phyloP scores from a whole-genome alignment of 1,140 invertebrate genomes.

The Propsilocerus akamusi region DNA sequence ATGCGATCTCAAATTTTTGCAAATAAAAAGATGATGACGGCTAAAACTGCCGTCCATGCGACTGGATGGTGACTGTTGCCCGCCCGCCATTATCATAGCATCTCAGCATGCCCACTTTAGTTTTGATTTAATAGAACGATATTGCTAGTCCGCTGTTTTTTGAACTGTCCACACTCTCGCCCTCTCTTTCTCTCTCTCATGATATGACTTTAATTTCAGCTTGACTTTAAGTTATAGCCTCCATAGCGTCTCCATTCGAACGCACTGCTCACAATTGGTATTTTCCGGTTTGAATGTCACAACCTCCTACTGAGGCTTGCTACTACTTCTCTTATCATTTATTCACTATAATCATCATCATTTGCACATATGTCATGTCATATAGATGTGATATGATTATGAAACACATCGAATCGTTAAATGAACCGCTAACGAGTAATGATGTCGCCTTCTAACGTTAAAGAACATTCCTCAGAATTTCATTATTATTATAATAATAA shows the following conservation, averaged over 20 bases:
- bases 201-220: too few relatives aligned
- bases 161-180: neutral
- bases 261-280: slow-evolving; percentile 1
- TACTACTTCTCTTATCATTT: neutral
- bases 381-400: neutral
- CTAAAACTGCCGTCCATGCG: too few relatives aligned
- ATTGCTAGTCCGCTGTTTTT: neutral
- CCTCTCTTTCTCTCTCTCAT: too few relatives aligned
- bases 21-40: too few relatives aligned
- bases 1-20: too few relatives aligned
- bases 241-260: too few relatives aligned
- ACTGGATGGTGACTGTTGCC: neutral
- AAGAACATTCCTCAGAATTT: neutral
- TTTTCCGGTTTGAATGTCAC: slow-evolving; percentile 1
- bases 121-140: neutral
- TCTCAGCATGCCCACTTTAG: neutral
- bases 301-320: neutral
- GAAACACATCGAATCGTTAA: neutral
- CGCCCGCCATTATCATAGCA: neutral
- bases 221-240: too few relatives aligned
- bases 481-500: neutral
- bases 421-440: neutral
- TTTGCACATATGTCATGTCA: neutral
- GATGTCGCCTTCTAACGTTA: neutral
- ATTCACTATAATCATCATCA: neutral